Base-by-base conservation (phyloP, 2,113 vertebrate genomes). In the Drymodes brunneopygia region DNA sequence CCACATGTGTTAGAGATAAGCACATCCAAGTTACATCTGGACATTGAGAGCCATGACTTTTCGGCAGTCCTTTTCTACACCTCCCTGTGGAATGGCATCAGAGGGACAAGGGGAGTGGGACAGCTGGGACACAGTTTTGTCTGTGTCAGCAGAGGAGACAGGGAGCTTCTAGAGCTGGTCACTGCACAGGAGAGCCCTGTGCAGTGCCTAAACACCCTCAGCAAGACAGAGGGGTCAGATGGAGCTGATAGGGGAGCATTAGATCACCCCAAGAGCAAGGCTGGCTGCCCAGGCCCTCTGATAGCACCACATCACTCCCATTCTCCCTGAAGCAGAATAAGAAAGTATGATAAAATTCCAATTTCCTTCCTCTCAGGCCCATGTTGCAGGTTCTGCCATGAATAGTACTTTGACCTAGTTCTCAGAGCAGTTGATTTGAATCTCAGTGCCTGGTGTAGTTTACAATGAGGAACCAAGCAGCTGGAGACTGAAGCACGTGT, bases 221-320 rank as follows among this genome's bases (percentile, higher is more conserved):
- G 61, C 56, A n/a, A 48, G 9, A 23, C 67, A 28, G 16, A 72
- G 20, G 24, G 10, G 11, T 48, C 56, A 72, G 54, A 21, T 1
- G 0, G 48, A 88, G 38, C 14, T 38, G 24, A 38, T 0, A 16
- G 6, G 33, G 21, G 24, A 92, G 27, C 20, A 15, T 2, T 6
- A 20, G 36, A 16, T 27, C 62, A 69, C 23, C 21, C 18, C 45
- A 53, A 66, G 47, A 69, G 54, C 35, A 75, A 11, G 22, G 12
- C 21, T 22, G 31, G 21, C 42, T 79, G 58, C 14, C 20, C 48
- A 40, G 14, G 3, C 65, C 18, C 42, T 65, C 50, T 25, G 10
- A 29, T 0, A 53, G 42, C 33, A 80, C 11, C 29, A 70, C 29
- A 14, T 85, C 23, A 69, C 27, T 4, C 22, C n/a, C 15, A 6